A percentile compares a stretch with the other conserved stretches of the same genome.
Evolutionary conservation across 2,888 invertebrate species (phyloP).

Genomic region (Adelognathus sp.): DNA sequence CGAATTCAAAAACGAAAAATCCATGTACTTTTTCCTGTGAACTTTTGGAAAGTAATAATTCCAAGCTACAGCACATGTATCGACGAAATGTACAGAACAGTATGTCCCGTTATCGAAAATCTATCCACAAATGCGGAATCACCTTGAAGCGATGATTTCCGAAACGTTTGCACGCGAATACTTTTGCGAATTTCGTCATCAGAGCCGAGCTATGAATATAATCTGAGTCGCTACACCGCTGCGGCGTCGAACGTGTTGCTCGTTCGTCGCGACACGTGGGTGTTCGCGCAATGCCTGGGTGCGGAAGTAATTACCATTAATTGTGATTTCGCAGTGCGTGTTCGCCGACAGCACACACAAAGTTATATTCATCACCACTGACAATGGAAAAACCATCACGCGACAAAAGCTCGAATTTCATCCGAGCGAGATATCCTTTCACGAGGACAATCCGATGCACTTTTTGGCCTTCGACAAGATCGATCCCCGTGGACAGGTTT

Average conservation of each 20-base stretch:
- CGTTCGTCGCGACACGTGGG: constrained; percentile 7
- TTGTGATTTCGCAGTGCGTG: constrained; percentile 87
- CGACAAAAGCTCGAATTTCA: constrained; percentile 86
- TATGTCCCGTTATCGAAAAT: too few relatives aligned
- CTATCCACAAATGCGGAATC: too few relatives aligned
- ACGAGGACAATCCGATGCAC: constrained; percentile 86
- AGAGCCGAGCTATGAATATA: background rate
- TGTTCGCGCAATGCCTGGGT: background rate
- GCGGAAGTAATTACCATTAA: constrained; percentile 35
- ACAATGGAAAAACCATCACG: constrained; percentile 88
- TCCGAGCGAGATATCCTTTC: constrained; percentile 90
- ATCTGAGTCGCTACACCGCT: background rate
- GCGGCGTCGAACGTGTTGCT: background rate
- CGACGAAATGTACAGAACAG: too few relatives aligned
- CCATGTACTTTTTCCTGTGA: too few relatives aligned
- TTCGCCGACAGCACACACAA: constrained; percentile 92
- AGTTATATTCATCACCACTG: constrained; percentile 88
- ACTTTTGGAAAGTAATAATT: too few relatives aligned
- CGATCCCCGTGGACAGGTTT: constrained; percentile 85
- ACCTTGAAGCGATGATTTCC: too few relatives aligned
- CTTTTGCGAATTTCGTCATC: too few relatives aligned
- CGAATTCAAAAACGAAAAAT: too few relatives aligned
- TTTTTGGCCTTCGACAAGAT: constrained; percentile 90
- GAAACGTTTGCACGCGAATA: too few relatives aligned
- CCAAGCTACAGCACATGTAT: too few relatives aligned